Evolutionary conservation across 2,797 vertebrate genomes (phyloP).

Genomic region (Channa striata): DNA sequence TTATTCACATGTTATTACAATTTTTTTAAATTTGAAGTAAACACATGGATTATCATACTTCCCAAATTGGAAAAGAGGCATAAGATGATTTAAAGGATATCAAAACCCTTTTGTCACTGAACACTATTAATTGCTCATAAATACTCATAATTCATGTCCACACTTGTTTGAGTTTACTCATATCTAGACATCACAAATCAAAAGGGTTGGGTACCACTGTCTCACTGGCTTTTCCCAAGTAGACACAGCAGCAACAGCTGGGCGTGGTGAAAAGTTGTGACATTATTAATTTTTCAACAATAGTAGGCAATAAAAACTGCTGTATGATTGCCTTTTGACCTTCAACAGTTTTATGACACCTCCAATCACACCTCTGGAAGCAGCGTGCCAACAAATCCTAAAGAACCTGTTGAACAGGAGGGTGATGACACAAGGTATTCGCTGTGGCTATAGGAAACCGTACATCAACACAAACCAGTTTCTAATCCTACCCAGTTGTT

Average conservation of each 20-base stretch:
- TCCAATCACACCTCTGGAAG: slow-evolving; percentile 33
- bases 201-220: neutral
- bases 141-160: neutral
- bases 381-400: slow-evolving; percentile 12
- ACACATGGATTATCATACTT: too few relatives aligned
- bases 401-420: slow-evolving; percentile 69
- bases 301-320: neutral
- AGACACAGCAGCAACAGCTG: neutral
- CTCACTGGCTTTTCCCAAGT: neutral
- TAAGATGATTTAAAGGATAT: too few relatives aligned
- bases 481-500: neutral
- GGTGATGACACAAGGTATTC: neutral
- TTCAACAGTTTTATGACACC: neutral
- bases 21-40: too few relatives aligned
- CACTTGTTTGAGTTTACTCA: neutral
- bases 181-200: neutral
- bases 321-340: neutral
- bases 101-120: too few relatives aligned
- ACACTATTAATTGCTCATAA: neutral
- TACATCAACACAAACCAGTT: slow-evolving; percentile 32
- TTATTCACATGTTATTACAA: too few relatives aligned
- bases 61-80: too few relatives aligned
- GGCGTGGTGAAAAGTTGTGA: slow-evolving; percentile 9
- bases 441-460: neutral
- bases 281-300: neutral